Percentiles rank a stretch among this genome's conserved stretches.
phyloP scores from a whole-genome alignment of 2,113 vertebrate genomes.

The Psilopogon haemacephalus region DNA sequence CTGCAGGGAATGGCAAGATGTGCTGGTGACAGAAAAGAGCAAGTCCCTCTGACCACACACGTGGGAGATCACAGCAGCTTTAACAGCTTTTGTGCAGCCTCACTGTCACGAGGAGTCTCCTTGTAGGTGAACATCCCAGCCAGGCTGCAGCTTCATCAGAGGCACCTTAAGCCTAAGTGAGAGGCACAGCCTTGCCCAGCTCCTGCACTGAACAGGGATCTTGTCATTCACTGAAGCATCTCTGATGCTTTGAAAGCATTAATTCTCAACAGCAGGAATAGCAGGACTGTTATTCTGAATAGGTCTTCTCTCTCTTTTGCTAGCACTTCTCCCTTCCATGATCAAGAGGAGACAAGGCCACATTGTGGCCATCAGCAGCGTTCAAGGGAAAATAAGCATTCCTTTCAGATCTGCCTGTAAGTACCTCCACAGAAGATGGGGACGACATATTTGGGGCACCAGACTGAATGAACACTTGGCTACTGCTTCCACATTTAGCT shows the following conservation, averaged over 20 bases:
- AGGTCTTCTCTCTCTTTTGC: background rate
- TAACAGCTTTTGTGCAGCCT: background rate
- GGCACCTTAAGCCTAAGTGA: background rate
- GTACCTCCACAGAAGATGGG: constrained; percentile 57
- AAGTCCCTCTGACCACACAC: background rate
- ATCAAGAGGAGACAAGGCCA: constrained; percentile 84
- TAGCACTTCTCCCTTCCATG: constrained; percentile 91
- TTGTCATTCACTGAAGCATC: background rate
- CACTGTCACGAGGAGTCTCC: background rate
- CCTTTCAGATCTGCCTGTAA: constrained; percentile 96
- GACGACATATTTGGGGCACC: background rate
- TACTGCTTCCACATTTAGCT: background rate
- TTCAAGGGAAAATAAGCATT: constrained; percentile 93
- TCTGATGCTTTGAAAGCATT: background rate
- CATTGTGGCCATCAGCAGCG: constrained; percentile 90
- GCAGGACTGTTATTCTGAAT: constrained; percentile 23
- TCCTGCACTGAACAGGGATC: background rate
- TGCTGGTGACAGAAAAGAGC: background rate
- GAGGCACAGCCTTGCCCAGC: background rate
- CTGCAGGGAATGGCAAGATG: background rate
- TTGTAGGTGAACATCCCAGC: background rate
- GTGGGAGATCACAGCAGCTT: background rate
- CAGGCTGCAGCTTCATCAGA: background rate
- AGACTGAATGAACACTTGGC: constrained; percentile 24
- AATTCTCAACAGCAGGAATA: background rate